Conservation (phyloP, 2,888 invertebrate genomes). For the Eucera pruinosa region DNA sequence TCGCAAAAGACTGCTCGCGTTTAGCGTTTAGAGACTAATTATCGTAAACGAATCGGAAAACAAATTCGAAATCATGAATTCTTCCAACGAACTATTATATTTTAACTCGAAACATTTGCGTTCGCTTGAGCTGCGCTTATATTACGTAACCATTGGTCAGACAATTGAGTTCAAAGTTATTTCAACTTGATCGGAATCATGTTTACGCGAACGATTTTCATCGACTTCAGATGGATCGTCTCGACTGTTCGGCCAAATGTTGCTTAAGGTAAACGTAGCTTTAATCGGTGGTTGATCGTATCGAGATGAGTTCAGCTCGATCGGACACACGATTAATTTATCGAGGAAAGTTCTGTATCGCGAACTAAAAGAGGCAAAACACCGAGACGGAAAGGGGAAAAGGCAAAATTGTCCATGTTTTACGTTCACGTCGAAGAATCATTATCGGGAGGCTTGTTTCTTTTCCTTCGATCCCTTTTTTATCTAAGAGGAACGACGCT, state of each 20-base stretch:
- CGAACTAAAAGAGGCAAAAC: conserved; percentile 17
- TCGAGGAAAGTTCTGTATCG: conserved; percentile 22
- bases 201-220: too few species aligned
- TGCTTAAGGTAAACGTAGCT: too few species aligned
- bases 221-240: too few species aligned
- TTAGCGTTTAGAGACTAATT: conserved; percentile 24
- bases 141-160: too few species aligned
- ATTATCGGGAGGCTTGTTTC: conserved; percentile 28
- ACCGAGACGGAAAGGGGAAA: background rate
- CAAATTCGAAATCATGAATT: background rate
- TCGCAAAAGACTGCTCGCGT: conserved; percentile 28
- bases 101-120: background rate
- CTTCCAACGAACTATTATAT: background rate
- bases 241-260: too few species aligned
- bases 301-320: background rate
- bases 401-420: conserved; percentile 12
- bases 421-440: conserved; percentile 5
- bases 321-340: background rate
- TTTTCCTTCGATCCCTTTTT: background rate
- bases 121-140: too few species aligned
- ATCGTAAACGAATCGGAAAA: background rate
- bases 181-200: too few species aligned
- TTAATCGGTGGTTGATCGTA: background rate
- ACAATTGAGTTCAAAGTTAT: too few species aligned
- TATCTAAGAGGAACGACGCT: too few species aligned